Base-by-base conservation (phyloP, 2,113 vertebrate species). In the Recurvirostra avosetta region DNA sequence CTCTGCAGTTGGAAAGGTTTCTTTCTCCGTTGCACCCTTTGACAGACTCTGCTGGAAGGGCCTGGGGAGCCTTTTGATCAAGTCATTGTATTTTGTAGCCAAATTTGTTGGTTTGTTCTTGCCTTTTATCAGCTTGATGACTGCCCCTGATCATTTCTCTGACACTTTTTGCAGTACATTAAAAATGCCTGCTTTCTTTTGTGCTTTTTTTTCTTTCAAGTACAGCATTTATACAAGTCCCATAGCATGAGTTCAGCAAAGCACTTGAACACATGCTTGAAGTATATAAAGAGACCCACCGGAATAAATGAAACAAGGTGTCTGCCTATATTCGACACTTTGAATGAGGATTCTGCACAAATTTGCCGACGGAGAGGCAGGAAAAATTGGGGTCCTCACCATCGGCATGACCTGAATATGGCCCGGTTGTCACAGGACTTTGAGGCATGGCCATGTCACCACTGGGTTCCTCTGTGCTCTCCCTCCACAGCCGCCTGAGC, bases 341-440 rank as follows among this genome's bases (percentile, higher is more conserved):
- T 30, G 50, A 70, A 70, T 17, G 62, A 32, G 52, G 29, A 41
- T 80, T 77, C 32, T 74, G 47, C 12, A 55, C 11, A n/a, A 38
- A 55, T 81, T 88, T 92, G 26, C 52, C 19, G 68, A 19, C 19
- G 36, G 50, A 68, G 22, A 55, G 56, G 55, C 13, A 11, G 50
- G 29, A 84, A 86, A 70, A 50, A 9, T 3, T 11, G 27, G 49
- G 22, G 27, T 66, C 29, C 32, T 94, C 47, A 18, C 25, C 17
- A 23, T 30, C 2, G 3, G 11, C 8, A 9, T 36, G 50, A 71
- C 13, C 26, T 26, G 43, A 55, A 59, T 22, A 45, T 8, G 66
- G 25, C 74, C 74, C 0, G 4, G 25, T 34, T 1, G 1, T 62
- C 40, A 61, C 0, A 2, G 47, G 52, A 56, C 26, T 27, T 47